Percentiles rank a stretch among this genome's conserved stretches.
These are phyloP conservation scores for Daphoenositta chrysoptera DNA, from an alignment of 2,113 vertebrate species.

Conservation along the genomic window DNA sequence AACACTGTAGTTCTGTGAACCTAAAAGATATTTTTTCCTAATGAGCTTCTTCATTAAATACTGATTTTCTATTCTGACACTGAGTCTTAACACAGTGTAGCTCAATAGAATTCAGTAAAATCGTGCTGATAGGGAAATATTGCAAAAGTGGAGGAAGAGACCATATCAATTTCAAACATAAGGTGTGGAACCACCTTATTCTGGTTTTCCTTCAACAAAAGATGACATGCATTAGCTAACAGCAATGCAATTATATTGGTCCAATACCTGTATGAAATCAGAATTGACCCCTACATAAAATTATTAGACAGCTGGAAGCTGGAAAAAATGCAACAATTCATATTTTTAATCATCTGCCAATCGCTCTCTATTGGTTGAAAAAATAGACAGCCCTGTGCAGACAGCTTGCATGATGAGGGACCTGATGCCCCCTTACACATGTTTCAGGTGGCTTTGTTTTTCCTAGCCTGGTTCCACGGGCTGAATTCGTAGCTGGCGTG, in stretches of 20 bases:
- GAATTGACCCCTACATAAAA: neutral
- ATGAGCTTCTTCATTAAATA: neutral
- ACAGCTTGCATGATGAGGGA: neutral
- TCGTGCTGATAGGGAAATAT: fast-evolving
- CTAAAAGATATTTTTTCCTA: neutral
- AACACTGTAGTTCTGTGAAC: neutral
- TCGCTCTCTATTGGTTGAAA: neutral
- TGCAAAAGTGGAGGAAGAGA: neutral
- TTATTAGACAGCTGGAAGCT: neutral
- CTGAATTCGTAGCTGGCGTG: neutral
- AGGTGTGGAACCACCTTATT: neutral
- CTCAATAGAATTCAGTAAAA: neutral
- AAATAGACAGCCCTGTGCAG: neutral
- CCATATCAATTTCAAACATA: neutral
- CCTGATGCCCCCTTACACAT: fast-evolving
- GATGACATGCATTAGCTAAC: neutral
- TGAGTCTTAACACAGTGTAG: neutral
- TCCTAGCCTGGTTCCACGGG: neutral
- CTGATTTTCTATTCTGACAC: neutral
- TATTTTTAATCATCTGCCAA: neutral
- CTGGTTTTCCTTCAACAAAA: neutral
- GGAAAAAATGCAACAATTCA: neutral
- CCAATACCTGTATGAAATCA: neutral
- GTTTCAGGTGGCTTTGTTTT: neutral
- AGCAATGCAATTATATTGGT: neutral